Evolutionary conservation across 2,113 vertebrate species (phyloP).

Genomic region (Brachyhypopomus gauderio): DNA sequence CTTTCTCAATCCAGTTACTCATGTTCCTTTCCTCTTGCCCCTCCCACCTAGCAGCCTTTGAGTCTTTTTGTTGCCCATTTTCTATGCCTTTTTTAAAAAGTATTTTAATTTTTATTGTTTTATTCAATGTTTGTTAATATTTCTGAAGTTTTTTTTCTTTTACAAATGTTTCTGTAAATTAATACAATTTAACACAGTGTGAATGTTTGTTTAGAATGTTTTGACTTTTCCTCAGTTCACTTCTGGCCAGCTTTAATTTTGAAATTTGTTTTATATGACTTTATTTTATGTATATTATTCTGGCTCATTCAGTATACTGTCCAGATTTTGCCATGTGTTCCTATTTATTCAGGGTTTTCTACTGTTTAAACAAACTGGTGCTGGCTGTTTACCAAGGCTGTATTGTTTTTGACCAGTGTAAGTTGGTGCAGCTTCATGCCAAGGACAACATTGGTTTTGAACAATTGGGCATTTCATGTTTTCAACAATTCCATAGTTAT

Average conservation of each 20-base stretch:
- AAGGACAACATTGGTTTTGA: conserved; percentile 15
- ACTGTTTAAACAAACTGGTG: conserved; percentile 44
- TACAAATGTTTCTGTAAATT: conserved; percentile 7
- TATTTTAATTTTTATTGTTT: conserved; percentile 26
- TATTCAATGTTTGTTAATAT: conserved; percentile 36
- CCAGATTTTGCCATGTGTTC: conserved; percentile 30
- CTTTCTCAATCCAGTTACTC: conserved; percentile 10
- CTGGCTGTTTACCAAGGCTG: conserved; percentile 15
- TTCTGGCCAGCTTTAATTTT: conserved; percentile 8
- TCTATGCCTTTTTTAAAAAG: conserved; percentile 7
- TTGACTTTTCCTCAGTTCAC: not conserved
- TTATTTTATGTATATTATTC: not conserved
- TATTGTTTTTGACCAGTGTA: conserved; percentile 29
- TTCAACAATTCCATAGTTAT: conserved; percentile 2
- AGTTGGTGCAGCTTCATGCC: conserved; percentile 27
- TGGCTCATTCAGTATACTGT: not conserved
- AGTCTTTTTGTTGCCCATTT: conserved; percentile 17
- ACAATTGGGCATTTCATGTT: conserved; percentile 25
- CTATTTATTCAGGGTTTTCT: conserved; percentile 28
- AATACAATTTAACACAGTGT: not conserved
- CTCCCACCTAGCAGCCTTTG: conserved; percentile 32
- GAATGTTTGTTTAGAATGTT: not conserved
- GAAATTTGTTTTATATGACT: conserved; percentile 15
- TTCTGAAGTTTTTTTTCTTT: conserved; percentile 34
- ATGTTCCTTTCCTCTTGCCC: conserved; percentile 20